These are phyloP conservation scores for Coregonus sp. DNA, from an alignment of 2,797 vertebrate species.

Conservation along the genomic window DNA sequence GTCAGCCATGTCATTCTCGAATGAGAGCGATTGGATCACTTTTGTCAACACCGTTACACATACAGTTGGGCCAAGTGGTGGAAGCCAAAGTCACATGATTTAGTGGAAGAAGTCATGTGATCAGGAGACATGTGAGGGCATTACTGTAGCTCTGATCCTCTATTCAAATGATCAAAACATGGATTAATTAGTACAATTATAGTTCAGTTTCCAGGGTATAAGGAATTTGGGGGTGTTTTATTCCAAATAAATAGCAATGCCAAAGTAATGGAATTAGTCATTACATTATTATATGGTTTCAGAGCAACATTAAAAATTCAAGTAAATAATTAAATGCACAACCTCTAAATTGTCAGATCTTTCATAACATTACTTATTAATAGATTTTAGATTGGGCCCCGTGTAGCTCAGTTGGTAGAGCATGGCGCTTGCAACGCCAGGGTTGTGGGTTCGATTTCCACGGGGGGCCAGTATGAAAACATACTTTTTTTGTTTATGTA, in stretches of 20 bases:
- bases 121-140: conserved; percentile 70
- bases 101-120: conserved; percentile 71
- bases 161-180: conserved; percentile 41
- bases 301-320: not conserved
- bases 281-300: not conserved
- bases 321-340: not conserved
- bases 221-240: not conserved
- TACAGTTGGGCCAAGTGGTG: conserved; percentile 59
- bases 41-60: conserved; percentile 69
- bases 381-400: no score
- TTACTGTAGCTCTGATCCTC: conserved; percentile 46
- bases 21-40: conserved; percentile 57
- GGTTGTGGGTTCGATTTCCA: no score
- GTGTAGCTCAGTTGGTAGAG: no score
- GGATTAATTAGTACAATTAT: conserved; percentile 15
- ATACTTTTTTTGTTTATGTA: no score
- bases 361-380: not conserved
- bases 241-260: not conserved
- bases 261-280: not conserved
- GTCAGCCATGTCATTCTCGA: conserved; percentile 35
- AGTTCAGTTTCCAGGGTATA: not conserved
- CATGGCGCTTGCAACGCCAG: no score
- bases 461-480: no score
- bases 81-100: conserved; percentile 74
- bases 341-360: not conserved